These are phyloP conservation scores for Coryphaenoides rupestris DNA, from an alignment of 2,113 vertebrate genomes.

Conservation along the genomic window DNA sequence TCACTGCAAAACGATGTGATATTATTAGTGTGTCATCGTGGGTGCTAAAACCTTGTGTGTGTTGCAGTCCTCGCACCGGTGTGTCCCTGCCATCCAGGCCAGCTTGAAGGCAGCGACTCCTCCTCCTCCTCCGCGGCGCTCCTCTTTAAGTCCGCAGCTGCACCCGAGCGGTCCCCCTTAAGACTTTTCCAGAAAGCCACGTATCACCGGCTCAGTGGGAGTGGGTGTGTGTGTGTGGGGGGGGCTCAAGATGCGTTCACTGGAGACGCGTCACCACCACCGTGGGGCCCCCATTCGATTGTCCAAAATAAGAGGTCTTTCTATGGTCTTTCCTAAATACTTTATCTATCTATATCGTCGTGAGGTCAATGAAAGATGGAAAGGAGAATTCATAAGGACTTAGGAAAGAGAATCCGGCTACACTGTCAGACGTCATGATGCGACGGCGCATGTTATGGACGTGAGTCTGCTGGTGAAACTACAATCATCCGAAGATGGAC, in stretches of 20 bases:
- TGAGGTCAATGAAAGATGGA: no score
- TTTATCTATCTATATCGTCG: no score
- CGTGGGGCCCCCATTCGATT: no score
- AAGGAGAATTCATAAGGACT: no score
- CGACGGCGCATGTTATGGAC: no score
- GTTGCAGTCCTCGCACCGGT: slow-evolving; percentile 65
- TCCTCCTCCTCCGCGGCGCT: slow-evolving; percentile 15
- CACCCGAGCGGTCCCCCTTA: slow-evolving; percentile 15
- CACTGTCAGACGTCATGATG: no score
- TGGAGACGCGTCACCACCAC: no score
- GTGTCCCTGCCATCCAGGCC: slow-evolving; percentile 88
- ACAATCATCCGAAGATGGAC: no score
- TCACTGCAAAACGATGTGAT: background rate
- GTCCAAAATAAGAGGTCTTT: no score
- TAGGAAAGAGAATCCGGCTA: no score
- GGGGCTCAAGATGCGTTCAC: background rate
- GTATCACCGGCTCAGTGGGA: slow-evolving; percentile 56
- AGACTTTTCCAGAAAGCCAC: slow-evolving; percentile 67
- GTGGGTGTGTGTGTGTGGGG: background rate
- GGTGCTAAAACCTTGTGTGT: slow-evolving; percentile 55
- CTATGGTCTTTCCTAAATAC: no score
- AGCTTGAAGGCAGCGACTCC: slow-evolving; percentile 35
- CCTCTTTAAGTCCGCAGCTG: slow-evolving; percentile 25
- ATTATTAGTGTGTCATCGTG: background rate
- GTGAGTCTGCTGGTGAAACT: no score